Conservation (phyloP, 2,113 vertebrate species). For the Chaetodon trifascialis region DNA sequence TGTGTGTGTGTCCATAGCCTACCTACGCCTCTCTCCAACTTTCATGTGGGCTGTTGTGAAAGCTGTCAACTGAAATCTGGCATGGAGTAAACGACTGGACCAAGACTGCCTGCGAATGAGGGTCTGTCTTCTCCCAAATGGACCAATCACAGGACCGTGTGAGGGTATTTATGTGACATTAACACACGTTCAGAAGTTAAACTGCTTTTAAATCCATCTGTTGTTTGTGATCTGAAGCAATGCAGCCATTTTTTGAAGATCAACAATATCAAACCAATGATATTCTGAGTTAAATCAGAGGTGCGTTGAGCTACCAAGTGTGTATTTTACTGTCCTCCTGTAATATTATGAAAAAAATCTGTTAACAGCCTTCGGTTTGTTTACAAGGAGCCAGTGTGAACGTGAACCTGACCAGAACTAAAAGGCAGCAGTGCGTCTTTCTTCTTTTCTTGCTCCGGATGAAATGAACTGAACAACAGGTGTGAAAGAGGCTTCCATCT, state of each 20-base stretch:
- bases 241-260: too few species aligned
- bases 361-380: neutral
- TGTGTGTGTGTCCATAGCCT: neutral
- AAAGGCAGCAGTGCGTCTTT: neutral
- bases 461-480: conserved; percentile 25
- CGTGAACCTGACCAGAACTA: neutral
- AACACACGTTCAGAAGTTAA: neutral
- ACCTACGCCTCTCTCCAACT: neutral
- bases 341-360: neutral
- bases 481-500: conserved; percentile 13
- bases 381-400: neutral
- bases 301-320: neutral
- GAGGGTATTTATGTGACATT: neutral
- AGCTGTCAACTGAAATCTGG: neutral
- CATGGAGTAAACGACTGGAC: neutral
- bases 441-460: neutral
- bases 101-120: too few species aligned
- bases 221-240: too few species aligned
- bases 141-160: too few species aligned
- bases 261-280: too few species aligned
- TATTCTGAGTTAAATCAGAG: neutral
- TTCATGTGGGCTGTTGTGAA: neutral
- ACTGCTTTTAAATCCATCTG: neutral
- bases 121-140: neutral
- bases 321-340: neutral